These are phyloP conservation scores for Teleogryllus occipitalis DNA, from an alignment of 1,140 invertebrate genomes.

Conservation along the genomic window DNA sequence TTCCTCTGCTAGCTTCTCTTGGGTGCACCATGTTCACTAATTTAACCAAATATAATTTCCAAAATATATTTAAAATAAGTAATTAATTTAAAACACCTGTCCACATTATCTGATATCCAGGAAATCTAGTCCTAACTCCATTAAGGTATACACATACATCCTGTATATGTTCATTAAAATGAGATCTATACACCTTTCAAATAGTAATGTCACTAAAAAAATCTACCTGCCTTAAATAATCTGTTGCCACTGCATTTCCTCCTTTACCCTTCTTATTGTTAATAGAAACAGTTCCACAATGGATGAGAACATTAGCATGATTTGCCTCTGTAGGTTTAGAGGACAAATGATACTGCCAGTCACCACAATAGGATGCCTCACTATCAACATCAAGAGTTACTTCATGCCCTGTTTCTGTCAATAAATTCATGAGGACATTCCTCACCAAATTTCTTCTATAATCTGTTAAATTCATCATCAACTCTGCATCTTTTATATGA, in stretches of 20 bases:
- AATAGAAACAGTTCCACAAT: conserved; percentile 15
- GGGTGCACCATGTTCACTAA: no score
- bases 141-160: no score
- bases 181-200: no score
- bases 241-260: not conserved
- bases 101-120: no score
- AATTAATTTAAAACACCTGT: no score
- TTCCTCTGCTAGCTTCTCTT: no score
- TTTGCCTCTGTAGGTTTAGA: conserved; percentile 28
- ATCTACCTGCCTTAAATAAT: not conserved
- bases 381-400: not conserved
- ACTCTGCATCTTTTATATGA: not conserved
- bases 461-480: not conserved
- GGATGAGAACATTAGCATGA: not conserved
- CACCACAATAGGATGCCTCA: not conserved
- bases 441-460: not conserved
- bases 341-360: not conserved
- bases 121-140: no score
- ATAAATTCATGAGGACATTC: not conserved
- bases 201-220: not conserved
- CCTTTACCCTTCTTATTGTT: conserved; percentile 11
- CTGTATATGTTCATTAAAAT: no score
- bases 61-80: no score
- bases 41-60: no score
- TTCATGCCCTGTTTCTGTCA: not conserved